Percentiles rank a stretch among this genome's conserved stretches.
Evolutionary conservation across 2,888 invertebrate species (phyloP).

Genomic region (Altica lythri): DNA sequence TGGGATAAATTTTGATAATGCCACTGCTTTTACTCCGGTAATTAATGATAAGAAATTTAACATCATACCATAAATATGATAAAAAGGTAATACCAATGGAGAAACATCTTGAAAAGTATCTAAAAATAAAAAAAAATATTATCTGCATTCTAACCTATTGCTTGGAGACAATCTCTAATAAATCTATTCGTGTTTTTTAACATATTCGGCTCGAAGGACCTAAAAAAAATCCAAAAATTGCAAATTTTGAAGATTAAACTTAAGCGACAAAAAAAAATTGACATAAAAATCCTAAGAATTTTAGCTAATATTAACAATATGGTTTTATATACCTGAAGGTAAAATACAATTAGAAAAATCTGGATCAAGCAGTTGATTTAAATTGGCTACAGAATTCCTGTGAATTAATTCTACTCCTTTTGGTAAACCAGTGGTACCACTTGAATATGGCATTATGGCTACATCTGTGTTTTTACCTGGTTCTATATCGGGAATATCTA

Average conservation of each 20-base stretch:
- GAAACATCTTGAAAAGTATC: conserved; percentile 65
- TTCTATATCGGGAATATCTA: conserved; percentile 60
- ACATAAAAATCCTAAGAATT: too few species aligned
- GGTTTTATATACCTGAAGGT: conserved; percentile 32
- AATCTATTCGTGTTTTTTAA: too few species aligned
- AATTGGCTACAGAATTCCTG: conserved; percentile 42
- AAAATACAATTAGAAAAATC: conserved; percentile 24
- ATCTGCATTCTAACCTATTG: too few species aligned
- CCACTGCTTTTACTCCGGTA: conserved; percentile 68
- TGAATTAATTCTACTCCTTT: conserved; percentile 76
- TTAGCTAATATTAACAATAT: too few species aligned
- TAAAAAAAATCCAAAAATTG: too few species aligned
- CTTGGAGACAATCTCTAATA: too few species aligned
- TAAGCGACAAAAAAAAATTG: too few species aligned
- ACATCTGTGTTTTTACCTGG: conserved; percentile 60
- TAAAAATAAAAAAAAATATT: too few species aligned
- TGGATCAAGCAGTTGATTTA: conserved; percentile 33
- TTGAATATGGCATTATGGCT: conserved; percentile 78
- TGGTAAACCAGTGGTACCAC: conserved; percentile 83
- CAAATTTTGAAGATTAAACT: too few species aligned
- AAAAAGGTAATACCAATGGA: conserved; percentile 78
- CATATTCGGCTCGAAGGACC: too few species aligned
- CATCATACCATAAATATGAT: conserved; percentile 79
- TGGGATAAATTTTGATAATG: conserved; percentile 76
- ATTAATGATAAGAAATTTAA: conserved; percentile 63